These are phyloP conservation scores for Pithecia hirsuta DNA, from an alignment of 2,797 vertebrate species.

Conservation along the genomic window DNA sequence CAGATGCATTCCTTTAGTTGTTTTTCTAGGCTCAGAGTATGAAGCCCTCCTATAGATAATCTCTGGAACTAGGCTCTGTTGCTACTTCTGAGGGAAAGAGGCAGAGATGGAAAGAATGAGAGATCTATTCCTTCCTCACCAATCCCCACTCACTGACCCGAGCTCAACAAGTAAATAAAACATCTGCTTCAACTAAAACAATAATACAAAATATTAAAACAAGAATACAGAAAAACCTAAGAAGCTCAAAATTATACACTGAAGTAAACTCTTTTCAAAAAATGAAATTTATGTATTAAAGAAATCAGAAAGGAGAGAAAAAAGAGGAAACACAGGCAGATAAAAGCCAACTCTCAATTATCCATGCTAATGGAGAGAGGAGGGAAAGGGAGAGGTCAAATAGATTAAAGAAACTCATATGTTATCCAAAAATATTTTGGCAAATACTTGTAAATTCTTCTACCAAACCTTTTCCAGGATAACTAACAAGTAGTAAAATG, in stretches of 20 bases:
- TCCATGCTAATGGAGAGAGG: conserved; percentile 78
- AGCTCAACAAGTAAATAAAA: conserved; percentile 58
- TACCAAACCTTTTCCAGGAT: conserved; percentile 69
- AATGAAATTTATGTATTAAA: conserved; percentile 71
- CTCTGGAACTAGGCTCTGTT: conserved; percentile 33
- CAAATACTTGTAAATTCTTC: conserved; percentile 71
- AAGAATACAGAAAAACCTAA: conserved; percentile 61
- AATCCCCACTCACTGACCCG: neutral
- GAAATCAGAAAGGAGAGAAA: conserved; percentile 65
- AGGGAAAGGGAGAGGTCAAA: conserved; percentile 80
- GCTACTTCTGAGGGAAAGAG: neutral
- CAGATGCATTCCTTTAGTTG: conserved; percentile 61
- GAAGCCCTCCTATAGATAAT: conserved; percentile 5
- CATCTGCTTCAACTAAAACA: conserved; percentile 65
- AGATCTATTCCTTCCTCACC: neutral
- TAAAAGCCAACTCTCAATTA: conserved; percentile 82
- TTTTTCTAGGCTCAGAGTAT: conserved; percentile 47
- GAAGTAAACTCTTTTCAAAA: conserved; percentile 71
- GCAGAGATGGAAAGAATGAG: neutral
- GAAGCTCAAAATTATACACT: conserved; percentile 66
- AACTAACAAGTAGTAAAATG: conserved; percentile 64
- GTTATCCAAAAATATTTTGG: conserved; percentile 73
- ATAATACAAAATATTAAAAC: conserved; percentile 72
- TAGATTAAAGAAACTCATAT: conserved; percentile 66
- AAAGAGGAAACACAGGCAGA: conserved; percentile 69